Evolutionary conservation across 2,888 invertebrate genomes (phyloP).

Genomic region (Cylindroiulus punctatus): DNA sequence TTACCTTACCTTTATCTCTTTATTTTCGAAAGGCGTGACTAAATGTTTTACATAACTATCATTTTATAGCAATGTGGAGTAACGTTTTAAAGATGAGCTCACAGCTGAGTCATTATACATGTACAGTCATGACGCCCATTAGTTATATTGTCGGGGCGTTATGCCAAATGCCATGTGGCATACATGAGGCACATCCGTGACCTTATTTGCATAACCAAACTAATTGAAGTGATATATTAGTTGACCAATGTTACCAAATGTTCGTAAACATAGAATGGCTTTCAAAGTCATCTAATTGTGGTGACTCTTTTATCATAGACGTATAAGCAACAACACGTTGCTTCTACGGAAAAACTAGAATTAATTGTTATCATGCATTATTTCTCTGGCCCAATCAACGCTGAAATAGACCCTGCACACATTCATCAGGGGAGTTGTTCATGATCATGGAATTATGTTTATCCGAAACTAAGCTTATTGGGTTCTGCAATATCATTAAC

Average conservation of each 20-base stretch:
- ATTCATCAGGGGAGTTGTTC: conserved; percentile 9
- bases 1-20: not conserved
- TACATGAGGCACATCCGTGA: no score
- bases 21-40: not conserved
- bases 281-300: not conserved
- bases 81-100: no score
- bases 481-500: not conserved
- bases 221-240: not conserved
- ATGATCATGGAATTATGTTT: not conserved
- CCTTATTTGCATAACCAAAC: not conserved
- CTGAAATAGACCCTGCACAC: not conserved
- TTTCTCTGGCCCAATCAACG: not conserved
- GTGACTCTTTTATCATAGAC: not conserved
- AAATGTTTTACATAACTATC: not conserved
- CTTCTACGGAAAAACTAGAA: not conserved
- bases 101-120: no score
- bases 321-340: not conserved
- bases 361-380: not conserved
- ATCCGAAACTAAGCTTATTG: not conserved
- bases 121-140: no score
- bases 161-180: no score
- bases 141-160: no score
- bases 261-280: not conserved
- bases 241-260: not conserved
- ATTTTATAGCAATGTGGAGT: no score